phyloP scores from a whole-genome alignment of 2,888 invertebrate genomes.

The Protonemura montana region DNA sequence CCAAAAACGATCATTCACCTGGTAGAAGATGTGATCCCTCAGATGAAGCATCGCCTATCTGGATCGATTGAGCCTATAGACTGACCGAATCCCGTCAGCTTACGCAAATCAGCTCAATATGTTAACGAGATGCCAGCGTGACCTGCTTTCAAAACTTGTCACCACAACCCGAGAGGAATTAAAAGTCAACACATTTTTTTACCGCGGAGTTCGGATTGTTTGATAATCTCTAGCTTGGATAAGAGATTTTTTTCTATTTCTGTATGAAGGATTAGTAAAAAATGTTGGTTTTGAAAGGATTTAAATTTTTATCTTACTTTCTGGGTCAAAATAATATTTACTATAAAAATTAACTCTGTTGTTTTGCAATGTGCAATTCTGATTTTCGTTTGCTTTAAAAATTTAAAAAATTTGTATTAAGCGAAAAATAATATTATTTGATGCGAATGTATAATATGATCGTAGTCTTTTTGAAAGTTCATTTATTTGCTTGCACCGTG shows the following conservation, averaged over 20 bases:
- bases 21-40: too few relatives aligned
- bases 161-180: background rate
- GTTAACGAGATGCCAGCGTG: conserved; percentile 17
- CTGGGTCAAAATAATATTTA: background rate
- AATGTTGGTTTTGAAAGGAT: background rate
- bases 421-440: too few relatives aligned
- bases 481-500: too few relatives aligned
- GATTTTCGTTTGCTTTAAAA: too few relatives aligned
- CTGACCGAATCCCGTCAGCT: conserved; percentile 17
- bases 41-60: too few relatives aligned
- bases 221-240: background rate
- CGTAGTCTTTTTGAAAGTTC: too few relatives aligned
- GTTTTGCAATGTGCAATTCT: background rate
- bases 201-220: background rate
- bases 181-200: background rate
- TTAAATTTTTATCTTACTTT: background rate
- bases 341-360: background rate
- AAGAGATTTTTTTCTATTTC: background rate
- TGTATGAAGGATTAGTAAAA: background rate
- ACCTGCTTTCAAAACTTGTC: background rate
- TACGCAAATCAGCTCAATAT: conserved; percentile 38
- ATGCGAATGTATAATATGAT: too few relatives aligned
- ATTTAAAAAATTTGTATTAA: too few relatives aligned
- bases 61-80: too few relatives aligned
- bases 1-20: too few relatives aligned